These are phyloP conservation scores for Ceratina japonica DNA, from an alignment of 1,140 invertebrate genomes.

Conservation along the genomic window DNA sequence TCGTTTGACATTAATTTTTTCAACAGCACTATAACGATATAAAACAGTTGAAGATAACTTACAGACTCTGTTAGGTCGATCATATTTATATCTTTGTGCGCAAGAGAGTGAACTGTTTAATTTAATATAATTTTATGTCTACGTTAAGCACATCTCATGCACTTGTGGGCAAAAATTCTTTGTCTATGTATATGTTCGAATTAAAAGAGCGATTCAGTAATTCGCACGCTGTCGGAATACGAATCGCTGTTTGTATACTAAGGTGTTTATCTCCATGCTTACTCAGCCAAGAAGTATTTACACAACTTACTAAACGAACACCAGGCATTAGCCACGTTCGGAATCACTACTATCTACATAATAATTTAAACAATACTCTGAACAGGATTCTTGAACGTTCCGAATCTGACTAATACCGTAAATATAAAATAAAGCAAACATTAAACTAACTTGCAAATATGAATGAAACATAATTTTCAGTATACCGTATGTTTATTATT, in stretches of 20 bases:
- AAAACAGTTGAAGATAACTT: background rate
- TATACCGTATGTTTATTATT: background rate
- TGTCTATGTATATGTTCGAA: constrained; percentile 3
- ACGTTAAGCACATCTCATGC: constrained; percentile 51
- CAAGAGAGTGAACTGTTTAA: background rate
- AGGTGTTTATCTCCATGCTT: constrained; percentile 31
- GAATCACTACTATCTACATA: background rate
- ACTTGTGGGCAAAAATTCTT: constrained; percentile 39
- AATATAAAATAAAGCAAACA: background rate
- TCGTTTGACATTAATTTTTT: background rate
- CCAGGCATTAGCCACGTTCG: constrained; percentile 29
- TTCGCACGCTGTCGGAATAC: constrained; percentile 1
- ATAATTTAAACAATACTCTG: background rate
- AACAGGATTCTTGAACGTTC: background rate
- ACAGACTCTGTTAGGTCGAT: background rate
- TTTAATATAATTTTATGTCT: background rate
- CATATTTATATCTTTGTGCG: background rate
- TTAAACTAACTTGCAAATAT: constrained; percentile 1
- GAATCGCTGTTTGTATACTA: constrained; percentile 9
- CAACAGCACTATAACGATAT: background rate
- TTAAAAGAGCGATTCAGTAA: background rate
- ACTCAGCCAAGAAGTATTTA: constrained; percentile 52
- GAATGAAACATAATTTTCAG: background rate
- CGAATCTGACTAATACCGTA: constrained; percentile 23
- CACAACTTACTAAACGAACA: background rate